These are phyloP conservation scores for Agonopterix arenella DNA, from an alignment of 2,888 invertebrate species.

Conservation along the genomic window DNA sequence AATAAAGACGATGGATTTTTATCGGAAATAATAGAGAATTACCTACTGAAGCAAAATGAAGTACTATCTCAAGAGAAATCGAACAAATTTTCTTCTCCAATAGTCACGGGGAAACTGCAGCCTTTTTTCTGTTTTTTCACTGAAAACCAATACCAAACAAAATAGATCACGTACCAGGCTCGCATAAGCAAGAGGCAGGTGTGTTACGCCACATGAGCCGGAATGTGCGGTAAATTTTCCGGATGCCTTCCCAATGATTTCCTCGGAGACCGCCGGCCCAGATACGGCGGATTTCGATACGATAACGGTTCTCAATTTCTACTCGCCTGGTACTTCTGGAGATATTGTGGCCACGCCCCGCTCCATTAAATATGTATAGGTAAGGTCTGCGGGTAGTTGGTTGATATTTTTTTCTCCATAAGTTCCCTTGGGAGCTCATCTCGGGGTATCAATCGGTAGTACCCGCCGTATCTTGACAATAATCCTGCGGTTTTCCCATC, in stretches of 20 bases:
- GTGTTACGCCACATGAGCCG: conserved; percentile 63
- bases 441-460: conserved; percentile 60
- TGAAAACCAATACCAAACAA: conserved; percentile 44
- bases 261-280: conserved; percentile 81
- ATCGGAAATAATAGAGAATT: not conserved
- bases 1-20: too few relatives aligned
- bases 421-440: conserved; percentile 49
- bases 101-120: not conserved
- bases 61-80: too few relatives aligned
- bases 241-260: conserved; percentile 88
- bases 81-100: conserved; percentile 2
- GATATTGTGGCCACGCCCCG: conserved; percentile 61
- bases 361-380: conserved; percentile 61
- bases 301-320: conserved; percentile 73
- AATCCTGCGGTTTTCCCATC: conserved; percentile 38
- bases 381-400: conserved; percentile 19
- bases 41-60: not conserved
- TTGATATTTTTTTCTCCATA: conserved; percentile 41
- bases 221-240: conserved; percentile 79
- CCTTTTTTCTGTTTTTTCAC: conserved; percentile 15
- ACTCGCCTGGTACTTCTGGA: conserved; percentile 47
- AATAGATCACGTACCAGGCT: conserved; percentile 62
- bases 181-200: conserved; percentile 66
- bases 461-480: conserved; percentile 49
- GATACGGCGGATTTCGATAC: conserved; percentile 75